Conservation (phyloP, 2,113 vertebrate species). For the Paedocypris sp. region DNA sequence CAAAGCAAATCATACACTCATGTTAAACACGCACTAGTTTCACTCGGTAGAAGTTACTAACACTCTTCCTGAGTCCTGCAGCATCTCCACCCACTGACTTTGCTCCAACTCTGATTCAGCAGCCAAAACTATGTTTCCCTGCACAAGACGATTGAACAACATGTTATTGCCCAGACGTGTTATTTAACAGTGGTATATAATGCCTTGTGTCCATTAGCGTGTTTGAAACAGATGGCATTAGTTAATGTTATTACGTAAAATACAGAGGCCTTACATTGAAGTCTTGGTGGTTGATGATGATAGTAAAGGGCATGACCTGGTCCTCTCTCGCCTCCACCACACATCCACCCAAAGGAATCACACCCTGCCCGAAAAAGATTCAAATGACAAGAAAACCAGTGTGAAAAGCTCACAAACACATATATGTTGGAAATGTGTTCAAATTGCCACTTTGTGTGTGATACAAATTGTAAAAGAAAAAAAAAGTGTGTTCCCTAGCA, state of each 20-base stretch:
- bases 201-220: too few relatives aligned
- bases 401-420: too few relatives aligned
- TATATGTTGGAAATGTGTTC: too few relatives aligned
- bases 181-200: too few relatives aligned
- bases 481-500: too few relatives aligned
- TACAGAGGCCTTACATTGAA: constrained; percentile 72
- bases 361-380: constrained; percentile 62
- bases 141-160: neutral
- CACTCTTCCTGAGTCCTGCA: constrained; percentile 96
- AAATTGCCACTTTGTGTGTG: too few relatives aligned
- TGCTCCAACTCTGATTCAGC: constrained; percentile 85
- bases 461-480: too few relatives aligned
- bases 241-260: neutral
- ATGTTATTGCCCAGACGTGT: neutral
- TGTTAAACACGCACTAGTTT: neutral
- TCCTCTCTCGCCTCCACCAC: constrained; percentile 79
- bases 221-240: too few relatives aligned
- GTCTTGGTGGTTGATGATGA: constrained; percentile 85
- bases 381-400: too few relatives aligned
- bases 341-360: constrained; percentile 88
- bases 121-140: constrained; percentile 86
- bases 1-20: neutral
- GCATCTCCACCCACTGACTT: constrained; percentile 89
- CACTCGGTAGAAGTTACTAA: constrained; percentile 51
- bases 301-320: constrained; percentile 85